Conservation (phyloP, 2,797 vertebrate genomes). For the Lindbergichthys nudifrons region DNA sequence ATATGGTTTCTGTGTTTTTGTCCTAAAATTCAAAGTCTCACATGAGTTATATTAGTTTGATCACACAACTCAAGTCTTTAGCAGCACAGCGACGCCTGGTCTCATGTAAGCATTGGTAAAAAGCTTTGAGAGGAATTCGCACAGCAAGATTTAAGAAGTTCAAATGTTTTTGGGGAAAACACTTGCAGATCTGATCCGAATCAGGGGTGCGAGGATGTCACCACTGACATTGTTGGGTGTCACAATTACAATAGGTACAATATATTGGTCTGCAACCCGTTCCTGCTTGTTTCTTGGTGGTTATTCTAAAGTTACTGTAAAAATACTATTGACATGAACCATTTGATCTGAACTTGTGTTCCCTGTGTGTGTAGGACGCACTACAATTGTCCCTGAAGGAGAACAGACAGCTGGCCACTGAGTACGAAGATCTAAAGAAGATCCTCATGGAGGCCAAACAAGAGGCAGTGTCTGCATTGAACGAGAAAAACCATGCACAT, state of each 20-base stretch:
- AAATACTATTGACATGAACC: not conserved
- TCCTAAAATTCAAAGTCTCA: not conserved
- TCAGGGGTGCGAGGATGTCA: not conserved
- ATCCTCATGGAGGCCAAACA: constrained; percentile 76
- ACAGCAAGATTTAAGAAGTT: not conserved
- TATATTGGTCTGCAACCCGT: not conserved
- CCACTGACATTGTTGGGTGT: not conserved
- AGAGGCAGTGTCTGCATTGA: constrained; percentile 67
- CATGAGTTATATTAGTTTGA: not conserved
- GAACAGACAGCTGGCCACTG: constrained; percentile 82
- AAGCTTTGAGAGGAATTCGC: not conserved
- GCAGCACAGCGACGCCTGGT: not conserved
- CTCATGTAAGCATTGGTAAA: not conserved
- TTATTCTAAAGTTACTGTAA: constrained; percentile 9
- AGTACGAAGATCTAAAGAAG: constrained; percentile 79
- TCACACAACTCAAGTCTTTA: not conserved
- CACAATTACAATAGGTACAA: not conserved
- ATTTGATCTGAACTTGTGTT: constrained; percentile 18
- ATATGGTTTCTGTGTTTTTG: not conserved
- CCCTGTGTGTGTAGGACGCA: constrained; percentile 70
- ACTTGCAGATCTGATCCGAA: not conserved
- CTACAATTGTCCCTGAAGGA: constrained; percentile 71
- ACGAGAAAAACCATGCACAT: constrained; percentile 73
- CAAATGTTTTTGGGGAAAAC: not conserved
- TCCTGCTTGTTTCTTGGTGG: not conserved